Conservation (phyloP, 2,888 invertebrate genomes). For the Heliconius ethilla region DNA sequence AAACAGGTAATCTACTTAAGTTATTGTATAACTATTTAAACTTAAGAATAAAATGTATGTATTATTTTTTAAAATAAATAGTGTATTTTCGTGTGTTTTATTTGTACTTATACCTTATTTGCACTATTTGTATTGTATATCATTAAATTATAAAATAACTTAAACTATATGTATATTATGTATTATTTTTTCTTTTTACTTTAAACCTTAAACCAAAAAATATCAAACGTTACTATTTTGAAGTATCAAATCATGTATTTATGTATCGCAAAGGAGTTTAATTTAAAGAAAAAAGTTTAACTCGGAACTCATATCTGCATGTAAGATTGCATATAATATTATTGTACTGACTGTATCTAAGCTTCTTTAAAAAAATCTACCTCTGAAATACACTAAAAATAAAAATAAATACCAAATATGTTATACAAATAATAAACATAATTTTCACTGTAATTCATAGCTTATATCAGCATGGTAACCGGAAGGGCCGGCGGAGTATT, state of each 20-base stretch:
- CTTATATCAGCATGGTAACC: constrained; percentile 91
- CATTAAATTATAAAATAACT: background rate
- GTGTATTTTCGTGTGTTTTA: constrained; percentile 41
- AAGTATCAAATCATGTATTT: background rate
- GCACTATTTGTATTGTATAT: background rate
- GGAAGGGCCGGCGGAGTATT: constrained; percentile 88
- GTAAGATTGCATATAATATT: background rate
- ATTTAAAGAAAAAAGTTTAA: background rate
- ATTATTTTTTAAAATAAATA: constrained; percentile 41
- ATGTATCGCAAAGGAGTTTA: background rate
- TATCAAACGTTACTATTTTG: background rate
- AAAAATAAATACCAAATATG: background rate
- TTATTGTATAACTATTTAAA: background rate
- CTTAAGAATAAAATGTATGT: background rate
- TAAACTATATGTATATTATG: no score
- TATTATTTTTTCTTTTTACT: background rate
- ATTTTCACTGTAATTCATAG: constrained; percentile 69
- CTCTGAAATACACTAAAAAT: background rate
- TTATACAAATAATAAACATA: background rate
- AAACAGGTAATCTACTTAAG: background rate
- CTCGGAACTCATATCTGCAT: background rate
- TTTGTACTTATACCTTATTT: constrained; percentile 35
- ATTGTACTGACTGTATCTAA: background rate
- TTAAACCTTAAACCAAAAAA: background rate
- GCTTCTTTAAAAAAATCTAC: background rate